phyloP scores from a whole-genome alignment of 2,888 invertebrate species.

The Euphydryas editha region DNA sequence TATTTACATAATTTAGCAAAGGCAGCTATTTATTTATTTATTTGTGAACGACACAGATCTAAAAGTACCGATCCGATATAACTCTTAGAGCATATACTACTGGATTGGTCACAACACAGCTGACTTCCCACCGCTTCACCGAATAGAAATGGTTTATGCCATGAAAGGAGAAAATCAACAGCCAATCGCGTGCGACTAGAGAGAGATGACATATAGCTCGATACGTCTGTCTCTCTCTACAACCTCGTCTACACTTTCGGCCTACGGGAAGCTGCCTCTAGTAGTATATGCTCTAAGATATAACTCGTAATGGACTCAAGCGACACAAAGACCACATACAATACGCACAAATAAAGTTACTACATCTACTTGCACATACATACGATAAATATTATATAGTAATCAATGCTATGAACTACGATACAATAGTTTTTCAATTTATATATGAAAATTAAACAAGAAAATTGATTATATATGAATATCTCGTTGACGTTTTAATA shows the following conservation, averaged over 20 bases:
- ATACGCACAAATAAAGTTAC: slow-evolving; percentile 24
- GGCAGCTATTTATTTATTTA: slow-evolving; percentile 2
- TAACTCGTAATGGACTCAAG: slow-evolving; percentile 15
- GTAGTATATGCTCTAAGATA: no score
- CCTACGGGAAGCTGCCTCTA: no score
- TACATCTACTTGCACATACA: slow-evolving; percentile 34
- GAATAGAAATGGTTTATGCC: no score
- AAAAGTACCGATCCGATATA: slow-evolving; percentile 6
- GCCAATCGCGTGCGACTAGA: no score
- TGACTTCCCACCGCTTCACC: no score
- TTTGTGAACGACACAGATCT: slow-evolving; percentile 20
- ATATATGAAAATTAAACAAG: neutral
- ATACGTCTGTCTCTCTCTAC: no score
- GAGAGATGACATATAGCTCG: no score
- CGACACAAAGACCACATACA: slow-evolving; percentile 20
- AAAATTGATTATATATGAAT: neutral
- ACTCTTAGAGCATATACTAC: no score
- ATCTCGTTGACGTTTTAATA: no score
- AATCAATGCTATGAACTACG: slow-evolving; percentile 10
- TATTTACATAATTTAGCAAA: slow-evolving; percentile 14
- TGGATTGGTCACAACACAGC: no score
- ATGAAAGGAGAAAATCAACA: no score
- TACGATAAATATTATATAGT: slow-evolving; percentile 23
- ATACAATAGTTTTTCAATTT: slow-evolving; percentile 1
- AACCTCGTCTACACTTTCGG: no score